phyloP scores from a whole-genome alignment of 2,797 vertebrate species.

The Brachyrhaphis roseni region DNA sequence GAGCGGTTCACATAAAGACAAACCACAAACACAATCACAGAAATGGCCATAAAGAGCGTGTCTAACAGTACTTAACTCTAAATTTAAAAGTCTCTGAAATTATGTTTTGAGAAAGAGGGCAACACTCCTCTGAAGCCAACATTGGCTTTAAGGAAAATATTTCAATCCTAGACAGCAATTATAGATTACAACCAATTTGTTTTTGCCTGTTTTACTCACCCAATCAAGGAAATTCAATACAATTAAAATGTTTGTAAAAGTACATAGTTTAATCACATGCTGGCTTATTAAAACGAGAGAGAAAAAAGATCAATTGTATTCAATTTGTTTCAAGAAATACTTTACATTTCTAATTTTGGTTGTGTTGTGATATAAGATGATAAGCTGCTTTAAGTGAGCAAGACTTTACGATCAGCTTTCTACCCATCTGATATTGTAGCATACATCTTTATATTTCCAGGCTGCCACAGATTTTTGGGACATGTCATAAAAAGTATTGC shows the following conservation, averaged over 20 bases:
- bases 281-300: background rate
- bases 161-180: background rate
- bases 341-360: background rate
- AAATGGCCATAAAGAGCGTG: slow-evolving; percentile 27
- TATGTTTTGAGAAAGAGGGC: background rate
- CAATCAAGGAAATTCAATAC: background rate
- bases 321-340: background rate
- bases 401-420: background rate
- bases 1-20: slow-evolving; percentile 29
- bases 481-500: background rate
- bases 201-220: background rate
- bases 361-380: background rate
- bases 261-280: background rate
- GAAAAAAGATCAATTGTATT: background rate
- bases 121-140: background rate
- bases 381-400: background rate
- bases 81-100: background rate
- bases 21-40: slow-evolving; percentile 28
- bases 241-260: background rate
- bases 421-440: background rate
- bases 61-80: background rate
- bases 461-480: background rate
- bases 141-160: background rate
- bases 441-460: background rate
- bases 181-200: background rate